phyloP scores from a whole-genome alignment of 2,113 vertebrate genomes.

The Forbesichthys agassizii region DNA sequence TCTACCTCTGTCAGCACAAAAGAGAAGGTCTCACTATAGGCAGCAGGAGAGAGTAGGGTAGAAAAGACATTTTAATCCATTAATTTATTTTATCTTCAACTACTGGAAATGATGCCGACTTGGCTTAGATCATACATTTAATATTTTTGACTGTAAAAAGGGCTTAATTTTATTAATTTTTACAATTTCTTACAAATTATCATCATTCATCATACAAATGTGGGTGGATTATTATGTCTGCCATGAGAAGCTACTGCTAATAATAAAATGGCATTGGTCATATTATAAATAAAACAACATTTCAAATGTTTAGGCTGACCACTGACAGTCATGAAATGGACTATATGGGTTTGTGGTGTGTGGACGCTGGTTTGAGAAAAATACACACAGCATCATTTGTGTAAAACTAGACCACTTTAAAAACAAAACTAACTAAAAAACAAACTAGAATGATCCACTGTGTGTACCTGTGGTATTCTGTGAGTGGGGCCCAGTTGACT shows the following conservation, averaged over 20 bases:
- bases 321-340: neutral
- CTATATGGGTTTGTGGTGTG: neutral
- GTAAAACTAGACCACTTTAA: neutral
- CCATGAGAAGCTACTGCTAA: no score
- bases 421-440: neutral
- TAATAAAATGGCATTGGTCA: neutral
- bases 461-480: constrained; percentile 78
- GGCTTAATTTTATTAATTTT: neutral
- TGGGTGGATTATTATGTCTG: no score
- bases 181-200: neutral
- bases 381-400: neutral
- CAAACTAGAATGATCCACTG: neutral
- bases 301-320: neutral
- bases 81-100: neutral
- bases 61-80: neutral
- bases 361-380: neutral
- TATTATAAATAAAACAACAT: neutral
- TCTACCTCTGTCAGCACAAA: constrained; percentile 86
- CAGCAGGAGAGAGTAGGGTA: neutral
- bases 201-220: neutral
- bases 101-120: neutral
- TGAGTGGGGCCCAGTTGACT: constrained; percentile 76
- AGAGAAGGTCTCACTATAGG: constrained; percentile 84
- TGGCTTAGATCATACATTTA: neutral
- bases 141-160: neutral